phyloP scores from a whole-genome alignment of 2,113 vertebrate species.

The Brachypodius melanocephalos region DNA sequence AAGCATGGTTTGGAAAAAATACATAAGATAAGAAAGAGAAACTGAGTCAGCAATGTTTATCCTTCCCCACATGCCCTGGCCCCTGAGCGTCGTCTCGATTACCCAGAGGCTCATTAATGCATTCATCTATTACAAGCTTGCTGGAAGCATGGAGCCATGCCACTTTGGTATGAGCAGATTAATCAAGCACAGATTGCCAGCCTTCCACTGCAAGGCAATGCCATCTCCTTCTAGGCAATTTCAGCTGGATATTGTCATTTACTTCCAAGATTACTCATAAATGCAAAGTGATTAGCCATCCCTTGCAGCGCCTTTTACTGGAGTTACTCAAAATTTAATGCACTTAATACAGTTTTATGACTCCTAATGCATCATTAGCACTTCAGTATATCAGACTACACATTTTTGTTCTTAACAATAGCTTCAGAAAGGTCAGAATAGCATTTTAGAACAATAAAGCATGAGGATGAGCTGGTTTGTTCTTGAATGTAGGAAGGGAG shows the following conservation, averaged over 20 bases:
- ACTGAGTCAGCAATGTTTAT: background rate
- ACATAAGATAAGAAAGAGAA: background rate
- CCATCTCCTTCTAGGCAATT: background rate
- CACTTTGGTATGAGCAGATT: background rate
- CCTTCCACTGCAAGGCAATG: background rate
- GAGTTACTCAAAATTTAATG: background rate
- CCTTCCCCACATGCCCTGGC: accelerated
- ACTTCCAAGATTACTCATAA: background rate
- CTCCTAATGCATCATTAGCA: background rate
- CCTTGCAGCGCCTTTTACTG: background rate
- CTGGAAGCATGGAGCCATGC: background rate
- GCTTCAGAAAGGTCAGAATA: background rate
- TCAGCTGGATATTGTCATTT: background rate
- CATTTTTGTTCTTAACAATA: background rate
- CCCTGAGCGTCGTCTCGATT: accelerated
- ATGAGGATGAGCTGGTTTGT: background rate
- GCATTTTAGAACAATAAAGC: background rate
- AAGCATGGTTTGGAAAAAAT: background rate
- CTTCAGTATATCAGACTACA: background rate
- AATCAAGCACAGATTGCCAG: background rate
- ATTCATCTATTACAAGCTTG: background rate
- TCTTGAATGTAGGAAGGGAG: background rate
- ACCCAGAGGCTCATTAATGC: background rate
- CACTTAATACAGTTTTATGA: background rate
- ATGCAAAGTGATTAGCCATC: background rate